These are phyloP conservation scores for Dipus sagitta DNA, from an alignment of 2,797 vertebrate species.

Conservation along the genomic window DNA sequence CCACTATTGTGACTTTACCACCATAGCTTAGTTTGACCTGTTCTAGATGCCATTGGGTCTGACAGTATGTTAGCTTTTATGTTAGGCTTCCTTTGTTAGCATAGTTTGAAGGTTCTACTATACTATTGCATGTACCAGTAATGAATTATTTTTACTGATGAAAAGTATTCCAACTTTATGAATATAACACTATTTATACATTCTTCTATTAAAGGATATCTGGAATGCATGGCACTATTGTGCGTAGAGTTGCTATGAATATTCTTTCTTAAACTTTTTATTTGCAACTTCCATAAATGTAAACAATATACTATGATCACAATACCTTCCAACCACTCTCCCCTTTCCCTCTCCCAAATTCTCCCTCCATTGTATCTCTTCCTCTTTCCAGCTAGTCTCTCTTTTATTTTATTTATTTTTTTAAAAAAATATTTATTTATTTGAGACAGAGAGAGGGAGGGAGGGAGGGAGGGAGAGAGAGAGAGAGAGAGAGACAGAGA, in stretches of 20 bases:
- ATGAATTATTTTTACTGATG: background rate
- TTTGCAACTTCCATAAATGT: no score
- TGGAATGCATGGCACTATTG: background rate
- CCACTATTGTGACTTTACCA: background rate
- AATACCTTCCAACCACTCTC: no score
- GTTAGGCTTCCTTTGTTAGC: background rate
- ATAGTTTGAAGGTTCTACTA: background rate
- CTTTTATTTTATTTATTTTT: no score
- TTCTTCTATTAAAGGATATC: background rate
- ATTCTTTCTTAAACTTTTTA: background rate
- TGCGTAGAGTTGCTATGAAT: background rate
- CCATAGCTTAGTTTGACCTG: background rate
- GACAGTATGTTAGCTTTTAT: background rate
- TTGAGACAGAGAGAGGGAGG: no score
- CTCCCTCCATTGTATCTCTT: no score
- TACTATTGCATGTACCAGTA: background rate
- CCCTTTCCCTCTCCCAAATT: no score
- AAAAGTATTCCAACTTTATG: background rate
- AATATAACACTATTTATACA: background rate
- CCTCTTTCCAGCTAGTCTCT: no score
- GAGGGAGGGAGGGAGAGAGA: no score
- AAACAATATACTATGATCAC: no score
- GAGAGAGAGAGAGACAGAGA: no score
- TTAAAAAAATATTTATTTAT: no score
- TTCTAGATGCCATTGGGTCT: background rate